A percentile compares a stretch with the other conserved stretches of the same genome.
Evolutionary conservation across 2,888 invertebrate species (phyloP).

Genomic region (Dyspetes luteomarginatus): DNA sequence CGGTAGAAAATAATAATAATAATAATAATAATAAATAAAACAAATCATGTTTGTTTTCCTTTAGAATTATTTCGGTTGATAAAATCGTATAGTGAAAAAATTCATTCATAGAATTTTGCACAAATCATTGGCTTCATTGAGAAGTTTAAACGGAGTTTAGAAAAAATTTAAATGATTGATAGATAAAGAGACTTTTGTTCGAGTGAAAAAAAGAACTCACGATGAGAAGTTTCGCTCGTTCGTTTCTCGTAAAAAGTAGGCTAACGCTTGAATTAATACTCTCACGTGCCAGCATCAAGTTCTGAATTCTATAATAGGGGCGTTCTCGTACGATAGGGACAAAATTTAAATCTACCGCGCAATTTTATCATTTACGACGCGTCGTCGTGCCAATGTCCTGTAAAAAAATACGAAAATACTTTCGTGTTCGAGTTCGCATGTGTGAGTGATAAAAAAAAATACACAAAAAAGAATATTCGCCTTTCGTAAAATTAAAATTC

Average conservation of each 20-base stretch:
- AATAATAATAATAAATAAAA: no score
- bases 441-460: no score
- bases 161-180: slow-evolving; percentile 25
- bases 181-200: slow-evolving; percentile 43
- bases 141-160: slow-evolving; percentile 3
- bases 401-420: slow-evolving; percentile 38
- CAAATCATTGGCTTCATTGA: neutral
- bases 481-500: slow-evolving; percentile 5
- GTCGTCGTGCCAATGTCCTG: slow-evolving; percentile 40
- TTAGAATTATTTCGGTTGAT: slow-evolving; percentile 23
- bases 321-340: slow-evolving; percentile 1
- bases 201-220: neutral
- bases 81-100: slow-evolving; percentile 33
- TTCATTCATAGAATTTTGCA: slow-evolving; percentile 35
- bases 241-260: slow-evolving; percentile 58
- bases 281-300: slow-evolving; percentile 56
- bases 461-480: neutral
- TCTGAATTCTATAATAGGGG: slow-evolving; percentile 15
- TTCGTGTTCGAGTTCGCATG: no score
- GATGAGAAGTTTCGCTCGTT: slow-evolving; percentile 36
- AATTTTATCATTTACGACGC: slow-evolving; percentile 37
- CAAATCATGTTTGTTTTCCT: slow-evolving; percentile 10
- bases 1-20: no score
- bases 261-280: slow-evolving; percentile 64
- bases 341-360: slow-evolving; percentile 41